A percentile compares a stretch with the other conserved stretches of the same genome.
These are phyloP conservation scores for Oscheius sp. DNA, from an alignment of 2,888 invertebrate genomes.

Conservation along the genomic window DNA sequence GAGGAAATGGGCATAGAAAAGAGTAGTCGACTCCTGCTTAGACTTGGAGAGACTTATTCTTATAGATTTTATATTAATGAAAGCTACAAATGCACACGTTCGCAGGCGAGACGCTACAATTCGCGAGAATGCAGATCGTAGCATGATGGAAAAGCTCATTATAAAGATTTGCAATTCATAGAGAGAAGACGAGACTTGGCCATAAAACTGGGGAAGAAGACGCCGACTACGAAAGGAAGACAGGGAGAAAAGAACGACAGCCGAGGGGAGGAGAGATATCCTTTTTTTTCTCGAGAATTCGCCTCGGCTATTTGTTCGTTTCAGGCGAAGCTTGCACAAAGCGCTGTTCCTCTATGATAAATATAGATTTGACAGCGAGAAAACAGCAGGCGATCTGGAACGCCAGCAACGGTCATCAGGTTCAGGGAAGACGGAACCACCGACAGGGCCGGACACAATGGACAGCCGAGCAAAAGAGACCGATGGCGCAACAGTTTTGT, in stretches of 20 bases:
- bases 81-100: too few relatives aligned
- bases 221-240: background rate
- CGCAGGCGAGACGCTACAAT: background rate
- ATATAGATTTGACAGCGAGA: conserved; percentile 29
- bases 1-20: background rate
- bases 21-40: background rate
- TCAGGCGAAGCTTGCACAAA: conserved; percentile 13
- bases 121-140: background rate
- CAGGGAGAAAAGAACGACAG: background rate
- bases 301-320: conserved; percentile 15
- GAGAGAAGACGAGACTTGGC: too few relatives aligned
- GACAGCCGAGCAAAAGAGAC: background rate
- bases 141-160: too few relatives aligned
- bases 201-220: background rate
- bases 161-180: too few relatives aligned
- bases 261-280: background rate
- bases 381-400: conserved; percentile 25
- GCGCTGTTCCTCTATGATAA: conserved; percentile 32
- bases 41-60: too few relatives aligned
- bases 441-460: background rate
- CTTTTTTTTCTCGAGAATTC: background rate
- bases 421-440: too few relatives aligned
- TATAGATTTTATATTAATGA: background rate
- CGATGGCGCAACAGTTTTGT: too few relatives aligned
- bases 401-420: background rate